phyloP scores from a whole-genome alignment of 2,888 invertebrate genomes.

The Drosophila flavopinicola region DNA sequence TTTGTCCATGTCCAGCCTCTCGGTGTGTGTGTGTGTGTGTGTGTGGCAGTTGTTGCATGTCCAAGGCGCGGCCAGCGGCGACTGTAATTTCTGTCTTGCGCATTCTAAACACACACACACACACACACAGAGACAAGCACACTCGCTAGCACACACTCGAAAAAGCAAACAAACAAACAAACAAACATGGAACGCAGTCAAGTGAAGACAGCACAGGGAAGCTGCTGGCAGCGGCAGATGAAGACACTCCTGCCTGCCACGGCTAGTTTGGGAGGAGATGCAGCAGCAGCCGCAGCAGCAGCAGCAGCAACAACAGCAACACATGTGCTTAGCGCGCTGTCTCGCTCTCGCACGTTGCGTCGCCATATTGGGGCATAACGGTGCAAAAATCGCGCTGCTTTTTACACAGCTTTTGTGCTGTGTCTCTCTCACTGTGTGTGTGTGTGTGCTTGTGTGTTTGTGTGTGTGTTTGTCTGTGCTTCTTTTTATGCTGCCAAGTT shows the following conservation, averaged over 20 bases:
- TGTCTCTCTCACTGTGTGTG: conserved; percentile 11
- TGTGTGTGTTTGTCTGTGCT: conserved; percentile 30
- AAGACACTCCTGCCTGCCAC: conserved; percentile 63
- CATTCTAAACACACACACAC: conserved; percentile 66
- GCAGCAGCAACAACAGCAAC: conserved; percentile 17
- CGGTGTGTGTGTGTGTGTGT: conserved; percentile 2
- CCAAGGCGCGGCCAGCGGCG: conserved; percentile 73
- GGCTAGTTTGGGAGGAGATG: conserved; percentile 68
- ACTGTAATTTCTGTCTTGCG: conserved; percentile 74
- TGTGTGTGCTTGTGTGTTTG: conserved; percentile 12
- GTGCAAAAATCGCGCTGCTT: conserved; percentile 79
- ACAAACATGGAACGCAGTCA: conserved; percentile 77
- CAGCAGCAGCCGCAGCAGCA: conserved; percentile 20
- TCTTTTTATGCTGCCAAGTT: conserved; percentile 58
- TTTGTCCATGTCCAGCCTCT: conserved; percentile 56
- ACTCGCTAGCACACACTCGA: conserved; percentile 52
- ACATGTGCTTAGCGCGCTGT: conserved; percentile 44
- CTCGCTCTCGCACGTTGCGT: conserved; percentile 38
- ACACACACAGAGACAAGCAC: conserved; percentile 32
- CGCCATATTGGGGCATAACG: conserved; percentile 81
- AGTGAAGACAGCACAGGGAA: conserved; percentile 63
- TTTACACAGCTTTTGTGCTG: conserved; percentile 41
- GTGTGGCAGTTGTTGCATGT: conserved; percentile 51
- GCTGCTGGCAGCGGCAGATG: conserved; percentile 25
- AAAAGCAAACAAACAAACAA: conserved; percentile 72